Evolutionary conservation across 2,888 invertebrate species (phyloP), one percentile per base, ranked within the genome.

Genomic region (Synergus laeviventris): DNA sequence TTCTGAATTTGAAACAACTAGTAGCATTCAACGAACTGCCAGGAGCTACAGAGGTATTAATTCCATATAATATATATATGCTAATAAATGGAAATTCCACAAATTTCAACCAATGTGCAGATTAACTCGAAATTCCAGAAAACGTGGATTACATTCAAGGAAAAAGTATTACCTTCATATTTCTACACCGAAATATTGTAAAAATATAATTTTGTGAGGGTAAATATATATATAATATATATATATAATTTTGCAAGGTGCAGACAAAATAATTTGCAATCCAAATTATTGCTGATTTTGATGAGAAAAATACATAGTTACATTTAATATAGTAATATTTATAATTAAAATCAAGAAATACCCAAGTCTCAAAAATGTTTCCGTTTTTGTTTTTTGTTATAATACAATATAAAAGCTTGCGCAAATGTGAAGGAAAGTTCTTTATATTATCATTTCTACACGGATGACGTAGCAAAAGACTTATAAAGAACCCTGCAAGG

Each of bases 71-170:
- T 39, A 21, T 64, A 12, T 24, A 14, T 64, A 64, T 24, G 64
- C 21, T 66, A 66, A 66, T 66, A 16, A 66, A 66, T 24, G 66
- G 42, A 16, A 66, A 66, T 66, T 66, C 16, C 42, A 24, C 42
- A 42, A 16, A 66, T 64, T 64, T 42, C 42, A 11, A 42, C 21
- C 42, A 42, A 42, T 64, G 21, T 64, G 24, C 39, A 42, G 66
- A 66, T 66, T 16, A 24, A 14, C 64, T 62, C 38, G 38, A 62
- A 62, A 62, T 38, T 62, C 36, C 38, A 11, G 38, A 36, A 38
- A 62, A 62, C 38, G 38, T 62, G 2, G n/a, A 16, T 49, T 16
- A 8, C 8, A 16, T 8, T 2, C 0, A n/a, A 49, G 7, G n/a
- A 49, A 49, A 49, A n/a, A n/a, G n/a, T n/a, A n/a, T n/a, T n/a